Evolutionary conservation across 2,797 vertebrate species (phyloP).

Genomic region (Pteropus rufus): DNA sequence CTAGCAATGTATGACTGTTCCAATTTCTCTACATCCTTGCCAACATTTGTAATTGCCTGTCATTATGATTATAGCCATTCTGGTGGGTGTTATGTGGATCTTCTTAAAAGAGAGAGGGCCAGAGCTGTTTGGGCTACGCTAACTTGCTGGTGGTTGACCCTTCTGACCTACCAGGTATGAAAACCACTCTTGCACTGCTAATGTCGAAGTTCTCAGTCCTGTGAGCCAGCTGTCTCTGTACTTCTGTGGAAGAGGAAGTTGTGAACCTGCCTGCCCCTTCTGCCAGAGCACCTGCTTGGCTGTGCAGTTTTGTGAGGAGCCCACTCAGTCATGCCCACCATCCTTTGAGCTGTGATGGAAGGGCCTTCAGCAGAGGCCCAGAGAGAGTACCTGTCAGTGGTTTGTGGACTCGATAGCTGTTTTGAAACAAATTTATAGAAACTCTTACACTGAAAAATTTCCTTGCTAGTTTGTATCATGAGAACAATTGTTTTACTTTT

Average conservation of each 20-base stretch:
- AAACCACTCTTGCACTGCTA: neutral
- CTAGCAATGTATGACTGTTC: neutral
- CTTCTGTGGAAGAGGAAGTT: neutral
- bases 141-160: neutral
- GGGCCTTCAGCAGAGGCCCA: neutral
- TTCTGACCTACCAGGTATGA: neutral
- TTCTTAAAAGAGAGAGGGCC: neutral
- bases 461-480: neutral
- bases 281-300: neutral
- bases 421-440: slow-evolving; percentile 13
- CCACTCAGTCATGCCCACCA: neutral
- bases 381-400: neutral
- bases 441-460: neutral
- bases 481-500: neutral
- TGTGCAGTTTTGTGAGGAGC: neutral
- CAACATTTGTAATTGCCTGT: neutral
- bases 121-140: neutral
- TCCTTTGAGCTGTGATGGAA: neutral
- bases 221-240: neutral
- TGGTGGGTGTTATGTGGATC: neutral
- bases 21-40: neutral
- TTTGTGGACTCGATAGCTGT: neutral
- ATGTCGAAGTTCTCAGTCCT: neutral
- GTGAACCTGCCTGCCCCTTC: neutral
- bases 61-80: neutral